A percentile compares a stretch with the other conserved stretches of the same genome.
Conservation (phyloP, 2,113 vertebrate genomes). For the Platichthys stellatus region DNA sequence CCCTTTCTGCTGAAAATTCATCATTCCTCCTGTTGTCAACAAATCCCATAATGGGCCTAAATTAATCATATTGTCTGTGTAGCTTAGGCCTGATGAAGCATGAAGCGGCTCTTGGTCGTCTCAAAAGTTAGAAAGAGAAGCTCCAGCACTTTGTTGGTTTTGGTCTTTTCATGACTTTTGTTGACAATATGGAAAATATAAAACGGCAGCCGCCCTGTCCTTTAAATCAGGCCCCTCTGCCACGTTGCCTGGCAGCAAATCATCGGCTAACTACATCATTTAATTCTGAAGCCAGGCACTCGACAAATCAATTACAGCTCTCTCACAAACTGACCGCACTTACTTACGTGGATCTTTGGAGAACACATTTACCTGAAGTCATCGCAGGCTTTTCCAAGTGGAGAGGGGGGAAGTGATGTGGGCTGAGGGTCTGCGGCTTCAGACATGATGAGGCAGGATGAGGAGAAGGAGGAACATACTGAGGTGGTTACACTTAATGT, state of each 20-base stretch:
- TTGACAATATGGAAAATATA: background rate
- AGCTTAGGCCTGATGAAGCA: background rate
- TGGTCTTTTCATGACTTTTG: background rate
- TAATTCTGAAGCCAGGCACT: background rate
- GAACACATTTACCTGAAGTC: conserved; percentile 57
- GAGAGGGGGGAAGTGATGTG: conserved; percentile 24
- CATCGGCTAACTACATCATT: background rate
- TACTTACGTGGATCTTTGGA: conserved; percentile 10
- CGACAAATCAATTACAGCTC: conserved; percentile 30
- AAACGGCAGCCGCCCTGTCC: background rate
- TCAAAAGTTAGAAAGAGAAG: background rate
- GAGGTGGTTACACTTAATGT: conserved; percentile 31
- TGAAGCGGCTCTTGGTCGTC: background rate
- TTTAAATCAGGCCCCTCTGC: background rate
- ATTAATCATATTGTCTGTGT: background rate
- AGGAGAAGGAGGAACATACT: conserved; percentile 1
- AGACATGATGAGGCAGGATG: conserved; percentile 13
- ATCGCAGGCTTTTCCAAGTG: conserved; percentile 11
- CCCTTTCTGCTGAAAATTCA: background rate
- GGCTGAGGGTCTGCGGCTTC: conserved; percentile 28
- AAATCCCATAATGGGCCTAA: background rate
- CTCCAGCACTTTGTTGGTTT: background rate
- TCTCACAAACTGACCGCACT: background rate
- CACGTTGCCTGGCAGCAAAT: background rate
- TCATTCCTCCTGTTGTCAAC: background rate